phyloP scores from a whole-genome alignment of 2,888 invertebrate genomes.

The Athalia circularis region DNA sequence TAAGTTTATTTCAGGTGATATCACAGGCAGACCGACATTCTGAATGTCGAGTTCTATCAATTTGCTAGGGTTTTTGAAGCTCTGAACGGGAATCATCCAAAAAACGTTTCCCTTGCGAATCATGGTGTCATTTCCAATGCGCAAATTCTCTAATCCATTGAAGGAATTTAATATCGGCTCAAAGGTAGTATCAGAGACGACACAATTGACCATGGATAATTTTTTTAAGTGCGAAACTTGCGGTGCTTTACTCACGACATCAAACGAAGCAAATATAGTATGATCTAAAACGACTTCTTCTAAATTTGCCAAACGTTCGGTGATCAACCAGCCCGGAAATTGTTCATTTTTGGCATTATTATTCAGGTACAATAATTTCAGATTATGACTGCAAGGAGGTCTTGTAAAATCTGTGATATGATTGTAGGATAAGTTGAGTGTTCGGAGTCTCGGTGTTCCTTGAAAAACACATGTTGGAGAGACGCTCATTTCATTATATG shows the following conservation, averaged over 20 bases:
- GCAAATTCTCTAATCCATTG: slow-evolving; percentile 55
- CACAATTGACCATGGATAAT: slow-evolving; percentile 59
- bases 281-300: slow-evolving; percentile 59
- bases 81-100: slow-evolving; percentile 51
- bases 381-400: slow-evolving; percentile 55
- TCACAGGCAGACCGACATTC: slow-evolving; percentile 49
- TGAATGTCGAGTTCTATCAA: slow-evolving; percentile 53
- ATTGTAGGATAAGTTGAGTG: slow-evolving; percentile 61
- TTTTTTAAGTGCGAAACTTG: slow-evolving; percentile 53
- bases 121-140: slow-evolving; percentile 54
- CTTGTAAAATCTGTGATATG: slow-evolving; percentile 49
- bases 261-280: slow-evolving; percentile 55
- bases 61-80: slow-evolving; percentile 47
- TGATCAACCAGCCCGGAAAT: slow-evolving; percentile 65
- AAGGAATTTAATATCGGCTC: slow-evolving; percentile 55
- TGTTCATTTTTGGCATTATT: slow-evolving; percentile 50
- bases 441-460: slow-evolving; percentile 59
- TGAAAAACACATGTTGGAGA: slow-evolving; percentile 60
- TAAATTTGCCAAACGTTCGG: slow-evolving; percentile 55
- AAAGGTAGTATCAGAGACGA: slow-evolving; percentile 52
- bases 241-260: slow-evolving; percentile 38
- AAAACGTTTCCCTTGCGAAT: slow-evolving; percentile 51
- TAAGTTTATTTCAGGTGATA: slow-evolving; percentile 52
- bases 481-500: slow-evolving; percentile 55
- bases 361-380: slow-evolving; percentile 58